These are phyloP conservation scores for Elegia similella DNA, from an alignment of 2,888 invertebrate genomes.

Conservation along the genomic window DNA sequence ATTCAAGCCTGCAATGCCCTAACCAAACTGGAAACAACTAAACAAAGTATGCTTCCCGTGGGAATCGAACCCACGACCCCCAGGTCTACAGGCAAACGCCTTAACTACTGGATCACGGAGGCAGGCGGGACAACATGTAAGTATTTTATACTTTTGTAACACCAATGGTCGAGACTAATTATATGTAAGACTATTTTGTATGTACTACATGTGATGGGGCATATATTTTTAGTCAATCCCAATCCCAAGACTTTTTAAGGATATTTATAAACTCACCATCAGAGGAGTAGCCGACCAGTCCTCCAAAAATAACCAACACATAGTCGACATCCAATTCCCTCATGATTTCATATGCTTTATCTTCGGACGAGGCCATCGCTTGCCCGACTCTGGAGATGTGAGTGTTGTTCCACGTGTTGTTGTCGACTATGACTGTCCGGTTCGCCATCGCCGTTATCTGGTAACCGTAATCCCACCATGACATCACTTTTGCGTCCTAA, in stretches of 20 bases:
- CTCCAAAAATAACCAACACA: constrained; percentile 98
- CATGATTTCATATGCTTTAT: constrained; percentile 99
- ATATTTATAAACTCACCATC: constrained; percentile 87
- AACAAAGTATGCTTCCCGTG: no score
- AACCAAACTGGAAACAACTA: no score
- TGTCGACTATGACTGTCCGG: constrained; percentile 97
- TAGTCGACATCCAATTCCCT: constrained; percentile 98
- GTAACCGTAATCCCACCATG: constrained; percentile 99
- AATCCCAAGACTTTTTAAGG: not conserved
- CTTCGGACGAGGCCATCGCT: constrained; percentile 98
- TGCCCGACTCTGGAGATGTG: constrained; percentile 99
- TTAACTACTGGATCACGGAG: no score
- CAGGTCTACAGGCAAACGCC: no score
- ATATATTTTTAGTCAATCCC: not conserved
- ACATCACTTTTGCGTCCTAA: constrained; percentile 97
- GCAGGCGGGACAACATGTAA: no score
- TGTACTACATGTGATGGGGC: not conserved
- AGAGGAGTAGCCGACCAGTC: constrained; percentile 98
- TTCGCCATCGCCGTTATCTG: constrained; percentile 99
- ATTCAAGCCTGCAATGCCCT: no score
- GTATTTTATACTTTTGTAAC: no score
- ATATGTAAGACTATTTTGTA: no score
- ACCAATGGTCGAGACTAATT: no score
- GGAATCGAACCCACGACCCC: no score
- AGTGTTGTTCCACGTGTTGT: constrained; percentile 99